Evolutionary conservation across 1,140 invertebrate genomes (phyloP).

Genomic region (Sitophilus oryzae): DNA sequence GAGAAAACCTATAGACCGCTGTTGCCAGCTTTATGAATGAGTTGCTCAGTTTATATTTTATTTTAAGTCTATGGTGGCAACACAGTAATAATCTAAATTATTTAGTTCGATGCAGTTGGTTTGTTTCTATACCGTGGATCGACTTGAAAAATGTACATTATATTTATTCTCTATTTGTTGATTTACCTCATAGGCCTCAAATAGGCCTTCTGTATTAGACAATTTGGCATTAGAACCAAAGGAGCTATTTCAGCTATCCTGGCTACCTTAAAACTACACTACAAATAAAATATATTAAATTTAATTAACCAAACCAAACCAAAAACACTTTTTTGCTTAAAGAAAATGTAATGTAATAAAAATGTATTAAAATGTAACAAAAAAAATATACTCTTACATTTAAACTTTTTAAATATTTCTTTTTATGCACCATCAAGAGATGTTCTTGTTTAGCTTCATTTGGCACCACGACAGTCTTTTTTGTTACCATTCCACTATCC

Average conservation of each 20-base stretch:
- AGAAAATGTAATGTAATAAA: background rate
- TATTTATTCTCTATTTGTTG: too few relatives aligned
- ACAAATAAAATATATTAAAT: slow-evolving; percentile 17
- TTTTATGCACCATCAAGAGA: slow-evolving; percentile 64
- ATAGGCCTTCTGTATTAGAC: slow-evolving; percentile 67
- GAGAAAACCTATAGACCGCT: too few relatives aligned
- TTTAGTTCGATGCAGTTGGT: too few relatives aligned
- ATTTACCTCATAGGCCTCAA: slow-evolving; percentile 65
- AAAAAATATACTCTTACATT: slow-evolving; percentile 46
- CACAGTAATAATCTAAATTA: too few relatives aligned
- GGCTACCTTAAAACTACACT: slow-evolving; percentile 67
- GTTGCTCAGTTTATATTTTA: too few relatives aligned
- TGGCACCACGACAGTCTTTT: slow-evolving; percentile 56
- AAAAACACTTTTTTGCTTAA: background rate
- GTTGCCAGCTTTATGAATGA: too few relatives aligned
- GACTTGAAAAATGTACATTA: too few relatives aligned
- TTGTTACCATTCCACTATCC: slow-evolving; percentile 48
- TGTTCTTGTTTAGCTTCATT: slow-evolving; percentile 64
- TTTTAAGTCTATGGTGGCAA: too few relatives aligned
- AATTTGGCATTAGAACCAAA: slow-evolving; percentile 70
- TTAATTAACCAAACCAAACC: background rate
- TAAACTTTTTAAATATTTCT: slow-evolving; percentile 64
- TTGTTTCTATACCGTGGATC: too few relatives aligned
- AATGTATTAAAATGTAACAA: slow-evolving; percentile 7
- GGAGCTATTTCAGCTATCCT: slow-evolving; percentile 70